Percentiles rank a stretch among this genome's conserved stretches.
These are phyloP conservation scores for Pseudomyrmex sp. DNA, from an alignment of 1,140 invertebrate genomes.

Conservation along the genomic window DNA sequence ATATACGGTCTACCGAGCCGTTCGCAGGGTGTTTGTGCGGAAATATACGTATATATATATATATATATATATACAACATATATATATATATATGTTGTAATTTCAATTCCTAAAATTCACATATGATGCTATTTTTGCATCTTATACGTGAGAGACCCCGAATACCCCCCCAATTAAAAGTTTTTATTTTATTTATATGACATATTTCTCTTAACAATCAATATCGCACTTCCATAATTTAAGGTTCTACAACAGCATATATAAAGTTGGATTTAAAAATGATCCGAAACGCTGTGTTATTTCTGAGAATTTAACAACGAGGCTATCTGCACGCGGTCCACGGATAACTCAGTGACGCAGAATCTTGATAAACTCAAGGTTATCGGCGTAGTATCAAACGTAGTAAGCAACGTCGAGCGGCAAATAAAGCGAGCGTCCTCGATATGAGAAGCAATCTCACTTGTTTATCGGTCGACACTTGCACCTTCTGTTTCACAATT, in stretches of 20 bases:
- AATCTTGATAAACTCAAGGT: slow-evolving; percentile 52
- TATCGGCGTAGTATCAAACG: slow-evolving; percentile 44
- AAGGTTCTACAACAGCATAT: neutral
- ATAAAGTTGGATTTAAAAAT: neutral
- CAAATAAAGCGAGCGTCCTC: slow-evolving; percentile 32
- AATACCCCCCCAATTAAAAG: no score
- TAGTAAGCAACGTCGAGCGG: slow-evolving; percentile 41
- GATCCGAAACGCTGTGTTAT: slow-evolving; percentile 20
- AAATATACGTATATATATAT: no score
- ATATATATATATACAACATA: no score
- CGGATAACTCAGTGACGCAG: slow-evolving; percentile 37
- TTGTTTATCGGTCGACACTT: slow-evolving; percentile 41
- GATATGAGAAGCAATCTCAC: slow-evolving; percentile 36
- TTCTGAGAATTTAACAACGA: slow-evolving; percentile 13
- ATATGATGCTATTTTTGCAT: no score
- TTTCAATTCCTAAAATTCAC: no score
- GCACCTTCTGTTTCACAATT: slow-evolving; percentile 31
- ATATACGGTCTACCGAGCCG: no score
- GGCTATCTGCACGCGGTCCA: slow-evolving; percentile 27
- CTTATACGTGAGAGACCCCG: no score
- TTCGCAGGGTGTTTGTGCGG: no score
- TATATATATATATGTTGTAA: no score
- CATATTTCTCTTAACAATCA: neutral
- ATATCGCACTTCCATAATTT: neutral
- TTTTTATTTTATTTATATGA: neutral